Conservation (phyloP, 2,113 vertebrate species). For the Oncorhynchus mykiss region DNA sequence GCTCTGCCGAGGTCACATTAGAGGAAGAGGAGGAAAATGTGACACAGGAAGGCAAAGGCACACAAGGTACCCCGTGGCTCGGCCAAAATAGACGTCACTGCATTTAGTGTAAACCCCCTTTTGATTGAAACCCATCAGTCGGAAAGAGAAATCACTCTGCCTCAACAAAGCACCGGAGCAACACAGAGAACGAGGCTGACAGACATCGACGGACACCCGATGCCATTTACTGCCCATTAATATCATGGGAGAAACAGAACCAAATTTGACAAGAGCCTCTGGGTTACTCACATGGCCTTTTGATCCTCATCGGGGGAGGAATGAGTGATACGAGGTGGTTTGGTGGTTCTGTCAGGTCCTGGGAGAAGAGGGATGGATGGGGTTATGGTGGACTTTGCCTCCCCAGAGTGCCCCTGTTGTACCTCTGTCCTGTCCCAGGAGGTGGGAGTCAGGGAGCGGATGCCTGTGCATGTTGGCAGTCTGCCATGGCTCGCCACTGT, state of each 20-base stretch:
- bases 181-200: too few relatives aligned
- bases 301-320: not conserved
- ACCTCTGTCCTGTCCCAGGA: not conserved
- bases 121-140: too few relatives aligned
- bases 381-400: not conserved
- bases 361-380: not conserved
- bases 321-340: not conserved
- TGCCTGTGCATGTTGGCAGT: slow-evolving; percentile 36
- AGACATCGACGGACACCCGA: not conserved
- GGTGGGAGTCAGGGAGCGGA: not conserved
- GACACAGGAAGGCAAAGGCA: too few relatives aligned
- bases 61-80: too few relatives aligned
- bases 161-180: too few relatives aligned
- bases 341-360: not conserved
- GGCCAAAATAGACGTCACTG: too few relatives aligned
- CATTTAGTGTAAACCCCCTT: too few relatives aligned
- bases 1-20: too few relatives aligned
- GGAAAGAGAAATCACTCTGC: too few relatives aligned
- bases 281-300: not conserved
- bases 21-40: too few relatives aligned
- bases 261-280: slow-evolving; percentile 1
- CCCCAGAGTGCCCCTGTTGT: not conserved
- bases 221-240: slow-evolving; percentile 7
- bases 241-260: not conserved
- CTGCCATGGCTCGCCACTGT: slow-evolving; percentile 72